Percentiles rank a stretch among this genome's conserved stretches.
Evolutionary conservation across 2,888 invertebrate species (phyloP).

Genomic region (Lottia gigantea): DNA sequence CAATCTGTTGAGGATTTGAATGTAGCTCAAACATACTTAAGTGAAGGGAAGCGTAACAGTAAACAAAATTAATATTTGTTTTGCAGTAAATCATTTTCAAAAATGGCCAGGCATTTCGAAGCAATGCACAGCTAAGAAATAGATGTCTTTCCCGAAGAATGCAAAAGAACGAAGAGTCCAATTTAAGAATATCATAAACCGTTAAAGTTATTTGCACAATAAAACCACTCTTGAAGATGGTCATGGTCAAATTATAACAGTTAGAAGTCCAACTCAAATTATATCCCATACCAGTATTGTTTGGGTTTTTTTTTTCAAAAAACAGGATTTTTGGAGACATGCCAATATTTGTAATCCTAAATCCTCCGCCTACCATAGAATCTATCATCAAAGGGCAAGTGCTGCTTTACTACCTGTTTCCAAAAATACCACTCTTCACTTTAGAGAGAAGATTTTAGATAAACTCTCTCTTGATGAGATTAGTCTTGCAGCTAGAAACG

Average conservation of each 20-base stretch:
- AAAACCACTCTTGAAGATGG: background rate
- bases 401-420: no score
- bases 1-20: no score
- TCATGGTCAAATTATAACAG: background rate
- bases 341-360: background rate
- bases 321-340: constrained; percentile 3
- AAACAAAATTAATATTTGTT: no score
- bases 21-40: background rate
- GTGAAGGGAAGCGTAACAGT: no score
- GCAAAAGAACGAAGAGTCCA: background rate
- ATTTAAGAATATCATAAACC: background rate
- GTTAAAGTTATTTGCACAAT: background rate
- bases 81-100: no score
- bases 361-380: background rate
- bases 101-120: no score
- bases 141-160: background rate
- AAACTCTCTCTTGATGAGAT: no score
- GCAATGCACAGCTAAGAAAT: background rate
- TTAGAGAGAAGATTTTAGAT: no score
- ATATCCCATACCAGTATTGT: background rate
- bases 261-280: background rate
- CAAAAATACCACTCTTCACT: no score
- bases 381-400: no score
- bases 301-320: background rate
- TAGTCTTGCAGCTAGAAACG: no score